Conservation (phyloP, 2,797 vertebrate species). For the Tapirus indicus region DNA sequence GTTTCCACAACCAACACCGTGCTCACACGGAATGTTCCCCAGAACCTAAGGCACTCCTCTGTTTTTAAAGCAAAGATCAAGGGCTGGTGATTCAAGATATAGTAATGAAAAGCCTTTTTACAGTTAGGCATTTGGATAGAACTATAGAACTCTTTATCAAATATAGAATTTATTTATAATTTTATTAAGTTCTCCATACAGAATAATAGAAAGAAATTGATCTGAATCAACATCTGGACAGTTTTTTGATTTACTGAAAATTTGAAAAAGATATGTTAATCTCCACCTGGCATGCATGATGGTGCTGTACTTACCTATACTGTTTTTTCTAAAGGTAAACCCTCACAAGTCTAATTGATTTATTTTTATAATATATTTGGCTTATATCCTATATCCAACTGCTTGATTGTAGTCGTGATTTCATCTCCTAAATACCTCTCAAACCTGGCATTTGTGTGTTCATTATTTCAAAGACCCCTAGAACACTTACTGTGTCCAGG, state of each 20-base stretch:
- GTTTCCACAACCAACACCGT: rapidly evolving
- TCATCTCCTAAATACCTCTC: slow-evolving; percentile 2
- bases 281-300: background rate
- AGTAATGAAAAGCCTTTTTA: background rate
- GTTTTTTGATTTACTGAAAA: background rate
- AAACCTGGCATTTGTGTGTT: background rate
- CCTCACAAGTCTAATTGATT: background rate
- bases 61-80: background rate
- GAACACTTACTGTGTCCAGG: background rate
- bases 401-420: slow-evolving; percentile 1
- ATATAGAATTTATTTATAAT: background rate
- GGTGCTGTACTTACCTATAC: background rate
- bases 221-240: background rate
- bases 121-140: background rate
- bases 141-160: slow-evolving; percentile 48
- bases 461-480: background rate
- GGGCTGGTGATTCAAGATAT: background rate
- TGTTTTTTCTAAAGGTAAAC: background rate
- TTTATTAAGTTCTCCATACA: background rate
- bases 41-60: background rate
- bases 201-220: background rate
- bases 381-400: background rate
- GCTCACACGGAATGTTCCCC: background rate
- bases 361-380: slow-evolving; percentile 14
- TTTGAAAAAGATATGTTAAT: background rate